These are phyloP conservation scores for Wiebesia pumilae DNA, from an alignment of 1,140 invertebrate genomes.

Conservation along the genomic window DNA sequence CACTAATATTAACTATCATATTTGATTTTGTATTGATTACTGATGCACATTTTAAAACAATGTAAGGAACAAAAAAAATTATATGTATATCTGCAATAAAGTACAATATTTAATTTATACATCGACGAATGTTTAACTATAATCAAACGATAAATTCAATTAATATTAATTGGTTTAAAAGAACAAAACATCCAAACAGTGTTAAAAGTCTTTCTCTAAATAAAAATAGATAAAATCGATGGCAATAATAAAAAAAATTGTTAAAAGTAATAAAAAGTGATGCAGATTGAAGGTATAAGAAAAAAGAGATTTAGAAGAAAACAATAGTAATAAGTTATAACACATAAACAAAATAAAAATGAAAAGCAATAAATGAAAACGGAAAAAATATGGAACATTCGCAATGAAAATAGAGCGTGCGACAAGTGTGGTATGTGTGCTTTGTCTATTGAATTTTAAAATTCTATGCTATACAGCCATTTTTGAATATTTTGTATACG, in stretches of 20 bases:
- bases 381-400: conserved; percentile 1
- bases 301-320: not conserved
- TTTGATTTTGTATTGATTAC: too few species aligned
- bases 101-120: too few species aligned
- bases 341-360: not conserved
- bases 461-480: not conserved
- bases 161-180: not conserved
- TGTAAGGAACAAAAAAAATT: too few species aligned
- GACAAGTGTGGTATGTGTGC: conserved; percentile 4
- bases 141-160: not conserved
- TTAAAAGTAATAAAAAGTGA: not conserved
- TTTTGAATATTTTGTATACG: not conserved
- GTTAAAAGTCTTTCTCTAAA: too few species aligned
- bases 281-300: not conserved
- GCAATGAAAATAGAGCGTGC: conserved; percentile 25
- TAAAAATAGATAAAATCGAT: too few species aligned
- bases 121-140: too few species aligned
- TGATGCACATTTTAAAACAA: too few species aligned
- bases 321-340: not conserved
- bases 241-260: too few species aligned
- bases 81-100: too few species aligned
- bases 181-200: not conserved
- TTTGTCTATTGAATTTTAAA: conserved; percentile 43
- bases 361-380: not conserved
- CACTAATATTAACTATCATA: too few species aligned